Evolutionary conservation across 2,113 vertebrate species (phyloP).

Genomic region (Amblyopsis rosae): DNA sequence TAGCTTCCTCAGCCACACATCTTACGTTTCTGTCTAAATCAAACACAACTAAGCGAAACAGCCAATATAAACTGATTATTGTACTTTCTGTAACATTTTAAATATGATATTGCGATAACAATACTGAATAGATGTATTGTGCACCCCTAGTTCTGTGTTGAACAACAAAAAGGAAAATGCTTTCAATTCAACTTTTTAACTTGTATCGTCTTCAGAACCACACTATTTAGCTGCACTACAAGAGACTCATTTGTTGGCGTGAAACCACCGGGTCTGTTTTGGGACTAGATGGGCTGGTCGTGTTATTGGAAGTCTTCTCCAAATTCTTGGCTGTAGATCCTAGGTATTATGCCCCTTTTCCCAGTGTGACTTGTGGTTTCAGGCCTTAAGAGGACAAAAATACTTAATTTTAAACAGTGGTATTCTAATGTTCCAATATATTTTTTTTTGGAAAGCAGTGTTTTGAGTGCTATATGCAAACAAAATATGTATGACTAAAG

Average conservation of each 20-base stretch:
- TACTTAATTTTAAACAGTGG: slow-evolving; percentile 25
- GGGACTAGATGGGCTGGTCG: slow-evolving; percentile 11
- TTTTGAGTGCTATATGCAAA: slow-evolving; percentile 74
- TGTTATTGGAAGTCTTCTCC: slow-evolving; percentile 2
- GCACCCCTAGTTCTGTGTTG: too few relatives aligned
- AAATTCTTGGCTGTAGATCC: background rate
- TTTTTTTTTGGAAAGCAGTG: slow-evolving; percentile 58
- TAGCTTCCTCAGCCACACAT: too few relatives aligned
- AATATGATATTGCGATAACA: too few relatives aligned
- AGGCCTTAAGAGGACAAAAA: slow-evolving; percentile 27
- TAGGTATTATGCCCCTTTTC: slow-evolving; percentile 4
- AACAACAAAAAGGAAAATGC: slow-evolving; percentile 12
- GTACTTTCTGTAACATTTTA: too few relatives aligned
- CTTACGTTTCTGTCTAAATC: too few relatives aligned
- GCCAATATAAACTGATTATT: too few relatives aligned
- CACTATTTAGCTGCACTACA: slow-evolving; percentile 58
- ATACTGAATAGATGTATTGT: too few relatives aligned
- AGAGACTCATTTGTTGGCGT: slow-evolving; percentile 39
- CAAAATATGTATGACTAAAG: slow-evolving; percentile 64
- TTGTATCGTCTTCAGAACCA: slow-evolving; percentile 46
- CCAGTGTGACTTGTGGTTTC: slow-evolving; percentile 40
- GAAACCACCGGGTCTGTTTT: slow-evolving; percentile 50
- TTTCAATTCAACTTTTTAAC: slow-evolving; percentile 45
- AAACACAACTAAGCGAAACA: too few relatives aligned
- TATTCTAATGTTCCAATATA: slow-evolving; percentile 47